phyloP scores from a whole-genome alignment of 2,113 vertebrate species.

The Nothoprocta perdicaria region DNA sequence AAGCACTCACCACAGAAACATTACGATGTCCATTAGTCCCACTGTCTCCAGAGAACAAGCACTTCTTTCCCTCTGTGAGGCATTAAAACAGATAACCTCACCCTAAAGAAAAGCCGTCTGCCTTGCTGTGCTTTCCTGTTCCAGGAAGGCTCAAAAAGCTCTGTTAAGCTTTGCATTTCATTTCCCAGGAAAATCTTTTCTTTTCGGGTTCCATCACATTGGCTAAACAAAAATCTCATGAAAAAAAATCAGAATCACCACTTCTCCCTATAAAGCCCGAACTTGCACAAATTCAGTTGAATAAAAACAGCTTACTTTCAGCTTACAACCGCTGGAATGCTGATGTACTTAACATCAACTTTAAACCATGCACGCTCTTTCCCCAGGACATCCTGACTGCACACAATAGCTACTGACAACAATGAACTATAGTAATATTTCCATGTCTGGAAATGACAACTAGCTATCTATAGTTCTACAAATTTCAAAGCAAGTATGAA shows the following conservation, averaged over 20 bases:
- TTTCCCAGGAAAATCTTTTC: background rate
- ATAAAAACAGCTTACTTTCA: constrained; percentile 43
- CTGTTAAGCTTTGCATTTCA: constrained; percentile 40
- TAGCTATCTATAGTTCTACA: constrained; percentile 77
- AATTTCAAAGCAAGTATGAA: constrained; percentile 70
- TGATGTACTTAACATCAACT: constrained; percentile 71
- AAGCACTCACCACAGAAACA: constrained; percentile 43
- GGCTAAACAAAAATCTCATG: background rate
- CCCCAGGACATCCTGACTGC: constrained; percentile 98
- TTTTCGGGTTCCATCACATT: constrained; percentile 36
- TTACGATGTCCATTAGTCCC: background rate
- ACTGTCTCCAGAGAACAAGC: background rate
- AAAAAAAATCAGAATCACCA: background rate
- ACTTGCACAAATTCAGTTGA: background rate
- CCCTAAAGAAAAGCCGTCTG: constrained; percentile 26
- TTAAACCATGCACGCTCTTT: constrained; percentile 74
- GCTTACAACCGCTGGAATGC: constrained; percentile 66
- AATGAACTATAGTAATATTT: constrained; percentile 80
- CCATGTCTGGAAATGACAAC: constrained; percentile 83
- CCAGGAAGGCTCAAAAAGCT: constrained; percentile 46
- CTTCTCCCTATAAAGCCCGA: background rate
- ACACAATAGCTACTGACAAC: constrained; percentile 89
- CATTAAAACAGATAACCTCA: constrained; percentile 13
- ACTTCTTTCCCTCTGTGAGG: constrained; percentile 4
- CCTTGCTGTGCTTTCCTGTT: constrained; percentile 59